These are phyloP conservation scores for Lithophane leautieri DNA, from an alignment of 2,888 invertebrate species.

Conservation along the genomic window DNA sequence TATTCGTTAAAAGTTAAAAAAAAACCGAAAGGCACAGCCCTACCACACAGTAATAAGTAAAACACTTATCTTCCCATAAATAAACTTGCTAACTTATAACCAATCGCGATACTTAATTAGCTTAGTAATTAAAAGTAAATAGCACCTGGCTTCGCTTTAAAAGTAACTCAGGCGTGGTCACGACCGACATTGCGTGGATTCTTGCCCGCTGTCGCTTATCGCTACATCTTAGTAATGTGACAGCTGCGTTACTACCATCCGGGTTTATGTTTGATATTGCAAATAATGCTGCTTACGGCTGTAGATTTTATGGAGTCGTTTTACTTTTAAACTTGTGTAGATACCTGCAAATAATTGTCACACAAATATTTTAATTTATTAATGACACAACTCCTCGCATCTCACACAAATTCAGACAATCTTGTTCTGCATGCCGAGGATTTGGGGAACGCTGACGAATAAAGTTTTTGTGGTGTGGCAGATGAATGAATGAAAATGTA, in stretches of 20 bases:
- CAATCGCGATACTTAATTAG: slow-evolving; percentile 29
- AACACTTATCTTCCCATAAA: slow-evolving; percentile 13
- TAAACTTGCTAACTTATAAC: slow-evolving; percentile 33
- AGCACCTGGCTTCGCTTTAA: slow-evolving; percentile 30
- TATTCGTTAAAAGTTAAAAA: not conserved
- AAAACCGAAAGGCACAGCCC: slow-evolving; percentile 5
- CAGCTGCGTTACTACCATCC: slow-evolving; percentile 50
- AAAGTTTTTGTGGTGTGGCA: too few relatives aligned
- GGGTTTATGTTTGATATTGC: slow-evolving; percentile 42
- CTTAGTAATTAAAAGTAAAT: slow-evolving; percentile 44
- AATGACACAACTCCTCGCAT: too few relatives aligned
- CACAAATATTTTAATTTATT: too few relatives aligned
- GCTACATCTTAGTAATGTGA: slow-evolving; percentile 55
- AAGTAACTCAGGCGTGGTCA: slow-evolving; percentile 48
- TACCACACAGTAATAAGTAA: not conserved
- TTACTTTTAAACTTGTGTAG: too few relatives aligned
- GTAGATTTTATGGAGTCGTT: not conserved
- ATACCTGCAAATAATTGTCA: too few relatives aligned
- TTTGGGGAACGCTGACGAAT: too few relatives aligned
- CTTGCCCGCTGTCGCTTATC: slow-evolving; percentile 57
- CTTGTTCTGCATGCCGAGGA: too few relatives aligned
- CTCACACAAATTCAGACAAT: too few relatives aligned
- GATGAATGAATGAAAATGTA: too few relatives aligned
- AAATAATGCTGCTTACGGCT: slow-evolving; percentile 41
- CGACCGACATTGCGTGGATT: slow-evolving; percentile 46